Evolutionary conservation across 2,797 vertebrate genomes (phyloP), one percentile per base, ranked within the genome.

Genomic region (Semaprochilodus insignis): DNA sequence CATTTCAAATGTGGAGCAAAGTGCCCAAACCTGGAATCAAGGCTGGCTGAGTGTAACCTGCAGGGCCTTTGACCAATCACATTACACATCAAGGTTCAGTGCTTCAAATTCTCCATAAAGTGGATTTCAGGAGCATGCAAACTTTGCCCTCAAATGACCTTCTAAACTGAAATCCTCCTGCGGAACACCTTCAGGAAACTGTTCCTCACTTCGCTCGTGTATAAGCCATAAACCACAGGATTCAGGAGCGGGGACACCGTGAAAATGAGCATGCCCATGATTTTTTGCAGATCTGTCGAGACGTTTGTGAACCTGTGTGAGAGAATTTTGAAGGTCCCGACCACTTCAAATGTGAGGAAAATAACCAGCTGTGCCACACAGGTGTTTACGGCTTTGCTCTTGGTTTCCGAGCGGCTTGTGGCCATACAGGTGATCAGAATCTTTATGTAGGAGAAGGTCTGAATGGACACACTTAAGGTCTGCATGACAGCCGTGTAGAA

Each of bases 231-330:
- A 0, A 95, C 92, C 31, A 95, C 83, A 10, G 94, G 94, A 89
- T 95, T 95, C 27, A 95, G 80, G 77, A 93, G 81, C 0, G 94
- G 94, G 17, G 93, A 48, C 57, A 80, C 54, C 17, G 52, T 60
- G 85, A 94, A 94, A 75, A 94, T 94, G 0, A 94, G 36, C 93
- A 95, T 93, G 6, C 94, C 94, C 90, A 91, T 94, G 13, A 93
- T 90, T 87, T 94, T 95, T 55, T 94, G 93, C 80, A 94, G 72
- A 74, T 94, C 89, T 15, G 80, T 0, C 0, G 93, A 93, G 51
- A 93, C 87, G 62, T 93, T 91, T 85, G 88, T 81, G 36, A 94
- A 92, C 80, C 94, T 88, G 66, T 95, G 88, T 11, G 94, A 94
- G 78, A 95, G 88, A 81, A 95, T 92, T 0, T 92, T 93, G 74